Evolutionary conservation across 2,113 vertebrate genomes (phyloP).

Genomic region (Microcebus ravelobensis): DNA sequence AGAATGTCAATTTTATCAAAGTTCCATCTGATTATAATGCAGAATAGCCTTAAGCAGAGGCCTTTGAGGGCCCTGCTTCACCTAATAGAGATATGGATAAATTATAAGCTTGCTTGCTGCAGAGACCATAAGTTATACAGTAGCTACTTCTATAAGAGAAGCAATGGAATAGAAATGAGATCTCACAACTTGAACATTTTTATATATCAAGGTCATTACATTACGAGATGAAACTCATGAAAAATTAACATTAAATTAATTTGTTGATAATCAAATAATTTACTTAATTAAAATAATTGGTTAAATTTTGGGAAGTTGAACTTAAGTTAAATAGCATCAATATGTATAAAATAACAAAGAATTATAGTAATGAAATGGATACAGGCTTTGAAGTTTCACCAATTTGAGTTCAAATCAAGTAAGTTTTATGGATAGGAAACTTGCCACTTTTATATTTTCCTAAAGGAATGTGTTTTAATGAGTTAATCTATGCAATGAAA

Average conservation of each 20-base stretch:
- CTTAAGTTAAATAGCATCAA: neutral
- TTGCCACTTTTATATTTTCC: conserved; percentile 48
- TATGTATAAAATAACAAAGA: neutral
- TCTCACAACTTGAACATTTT: conserved; percentile 49
- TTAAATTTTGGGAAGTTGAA: neutral
- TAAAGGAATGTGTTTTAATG: conserved; percentile 16
- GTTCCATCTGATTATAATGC: conserved; percentile 78
- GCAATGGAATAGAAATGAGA: conserved; percentile 80
- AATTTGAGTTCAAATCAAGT: neutral
- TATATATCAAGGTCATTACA: conserved; percentile 73
- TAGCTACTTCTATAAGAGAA: conserved; percentile 68
- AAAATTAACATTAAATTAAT: conserved; percentile 53
- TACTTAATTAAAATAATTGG: conserved; percentile 35
- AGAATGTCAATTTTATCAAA: conserved; percentile 83
- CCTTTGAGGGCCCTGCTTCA: conserved; percentile 64
- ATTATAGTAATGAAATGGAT: neutral
- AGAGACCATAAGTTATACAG: conserved; percentile 74
- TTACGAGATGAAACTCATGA: conserved; percentile 37
- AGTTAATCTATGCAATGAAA: neutral
- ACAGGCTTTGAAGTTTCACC: neutral
- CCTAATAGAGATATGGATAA: conserved; percentile 79
- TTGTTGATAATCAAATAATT: conserved; percentile 25
- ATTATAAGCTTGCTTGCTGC: conserved; percentile 75
- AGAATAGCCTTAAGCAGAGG: conserved; percentile 77
- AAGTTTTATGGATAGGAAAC: neutral